These are phyloP conservation scores for Coenobita brevimanus DNA, from an alignment of 1,140 invertebrate genomes.

Conservation along the genomic window DNA sequence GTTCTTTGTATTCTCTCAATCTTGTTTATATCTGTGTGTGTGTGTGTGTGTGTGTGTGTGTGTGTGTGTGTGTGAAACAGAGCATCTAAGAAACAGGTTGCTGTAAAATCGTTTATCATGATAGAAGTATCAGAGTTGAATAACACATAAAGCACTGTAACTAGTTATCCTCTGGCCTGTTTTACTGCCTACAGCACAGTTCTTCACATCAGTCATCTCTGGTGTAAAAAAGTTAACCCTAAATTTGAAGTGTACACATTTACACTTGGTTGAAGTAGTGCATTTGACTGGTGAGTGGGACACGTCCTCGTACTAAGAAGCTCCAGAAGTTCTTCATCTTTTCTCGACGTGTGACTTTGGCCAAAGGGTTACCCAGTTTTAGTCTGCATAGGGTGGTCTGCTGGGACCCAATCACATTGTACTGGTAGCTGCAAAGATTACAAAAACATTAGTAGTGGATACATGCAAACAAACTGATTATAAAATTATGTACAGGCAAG, in stretches of 20 bases:
- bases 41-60: no score
- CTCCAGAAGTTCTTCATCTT: conserved; percentile 51
- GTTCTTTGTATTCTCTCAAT: no score
- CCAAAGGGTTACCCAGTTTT: conserved; percentile 38
- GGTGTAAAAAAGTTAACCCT: not conserved
- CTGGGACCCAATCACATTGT: conserved; percentile 50
- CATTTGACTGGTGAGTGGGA: conserved; percentile 36
- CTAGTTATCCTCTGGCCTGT: no score
- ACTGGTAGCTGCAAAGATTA: conserved; percentile 31
- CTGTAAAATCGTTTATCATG: no score
- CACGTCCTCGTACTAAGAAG: conserved; percentile 46
- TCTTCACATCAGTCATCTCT: not conserved
- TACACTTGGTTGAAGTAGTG: conserved; percentile 61
- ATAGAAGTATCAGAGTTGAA: no score
- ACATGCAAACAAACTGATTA: not conserved
- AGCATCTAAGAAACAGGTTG: no score
- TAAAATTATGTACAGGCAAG: not conserved
- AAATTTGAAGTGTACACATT: not conserved
- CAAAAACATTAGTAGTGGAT: not conserved
- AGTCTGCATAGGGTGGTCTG: conserved; percentile 54
- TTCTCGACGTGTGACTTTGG: conserved; percentile 24
- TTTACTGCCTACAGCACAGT: not conserved
- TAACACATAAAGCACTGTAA: no score
- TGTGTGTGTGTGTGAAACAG: no score
- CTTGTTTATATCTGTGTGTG: no score